Evolutionary conservation across 2,797 vertebrate species (phyloP), one percentile per base, ranked within the genome.

Genomic region (Parotocinclus haroldoi): DNA sequence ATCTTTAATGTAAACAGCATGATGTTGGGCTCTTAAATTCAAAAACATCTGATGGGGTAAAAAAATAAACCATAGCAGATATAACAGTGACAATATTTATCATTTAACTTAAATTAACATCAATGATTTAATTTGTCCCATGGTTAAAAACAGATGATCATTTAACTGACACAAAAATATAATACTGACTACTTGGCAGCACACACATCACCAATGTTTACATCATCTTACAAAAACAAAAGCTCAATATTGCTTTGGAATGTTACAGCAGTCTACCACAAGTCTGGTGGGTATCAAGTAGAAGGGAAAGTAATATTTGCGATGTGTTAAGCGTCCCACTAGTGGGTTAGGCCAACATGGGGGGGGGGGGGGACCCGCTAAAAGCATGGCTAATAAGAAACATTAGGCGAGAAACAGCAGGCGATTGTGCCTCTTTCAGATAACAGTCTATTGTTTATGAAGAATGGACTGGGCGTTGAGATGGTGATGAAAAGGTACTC

Each of bases 1-100:
- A 83, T 82, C 83, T 92, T 92, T 90, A 92, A 90, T 92, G 90
- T 90, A 92, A 91, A 92, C 90, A 89, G 88, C 87, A 92, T 87
- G 85, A 87, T 86, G 77, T 82, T 82, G 82, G 83, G 82, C 79
- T 89, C 82, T 81, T 79, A 84, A 89, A 78, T 74, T 78, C 81
- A 81, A 80, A 81, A 84, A 79, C 71, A 86, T 79, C 64, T 77
- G 76, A 83, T 69, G 79, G 79, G 70, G 75, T 78, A 78, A 84
- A 81, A 63, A 85, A 85, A 89, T 81, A 85, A 87, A 83, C 82
- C 79, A 88, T 82, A 86, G 68, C 71, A 80, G 58, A 84, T 83
- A 85, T 81, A 81, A 88, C 81, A 82, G 81, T 80, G 81, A 84
- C 75, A 76, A 80, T 62, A 77, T 76, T 82, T 78, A 76, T 87